Base-by-base conservation (phyloP, 1,140 invertebrate genomes). In the Aradophagus sp. region DNA sequence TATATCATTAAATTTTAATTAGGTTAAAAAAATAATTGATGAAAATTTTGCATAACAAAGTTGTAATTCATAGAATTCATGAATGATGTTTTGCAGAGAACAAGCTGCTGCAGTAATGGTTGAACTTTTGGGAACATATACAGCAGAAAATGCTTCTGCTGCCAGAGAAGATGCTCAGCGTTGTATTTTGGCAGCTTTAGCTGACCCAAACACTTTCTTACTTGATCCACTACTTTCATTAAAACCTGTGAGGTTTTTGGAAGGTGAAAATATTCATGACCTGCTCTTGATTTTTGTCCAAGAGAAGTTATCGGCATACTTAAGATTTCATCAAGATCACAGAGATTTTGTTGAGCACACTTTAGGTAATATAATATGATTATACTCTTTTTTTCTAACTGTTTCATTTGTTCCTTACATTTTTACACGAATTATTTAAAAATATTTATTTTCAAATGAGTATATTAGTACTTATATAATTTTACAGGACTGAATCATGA, bases 21-120 rank as follows among this genome's bases (percentile, higher is more conserved):
- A n/a, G n/a, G n/a, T n/a, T n/a, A n/a, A n/a, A n/a, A n/a, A n/a
- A n/a, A n/a, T n/a, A n/a, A n/a, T n/a, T n/a, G n/a, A n/a, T n/a
- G n/a, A n/a, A n/a, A n/a, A n/a, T n/a, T n/a, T n/a, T n/a, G n/a
- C n/a, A n/a, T n/a, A n/a, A n/a, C n/a, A n/a, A n/a, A n/a, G n/a
- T n/a, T n/a, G n/a, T n/a, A n/a, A n/a, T n/a, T n/a, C n/a, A n/a
- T n/a, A n/a, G n/a, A n/a, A n/a, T n/a, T n/a, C n/a, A n/a, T n/a
- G n/a, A n/a, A n/a, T n/a, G n/a, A n/a, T n/a, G n/a, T 56, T 62
- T 86, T 31, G 15, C 80, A 94, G 95, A 85, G 95, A 97, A 81
- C 87, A 94, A 77, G 95, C 96, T 16, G 92, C 95, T 15, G 96
- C 96, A 84, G 95, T 98, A 0, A 98, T 99, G 96, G 93, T 98